Conservation (phyloP, 2,797 vertebrate species). For the Premnoplex brunnescens region DNA sequence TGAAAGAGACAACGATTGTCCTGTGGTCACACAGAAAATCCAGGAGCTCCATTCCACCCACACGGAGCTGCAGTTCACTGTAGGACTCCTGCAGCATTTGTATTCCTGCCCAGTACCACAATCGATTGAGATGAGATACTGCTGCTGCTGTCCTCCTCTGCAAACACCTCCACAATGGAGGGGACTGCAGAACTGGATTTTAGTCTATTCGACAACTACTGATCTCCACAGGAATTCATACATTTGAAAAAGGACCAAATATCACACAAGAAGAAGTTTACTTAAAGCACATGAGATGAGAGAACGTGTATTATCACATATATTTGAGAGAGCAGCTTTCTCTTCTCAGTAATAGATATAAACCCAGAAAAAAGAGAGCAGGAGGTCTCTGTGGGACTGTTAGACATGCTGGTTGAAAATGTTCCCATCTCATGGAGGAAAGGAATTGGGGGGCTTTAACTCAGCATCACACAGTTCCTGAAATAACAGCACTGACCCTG, state of each 20-base stretch:
- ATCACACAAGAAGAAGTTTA: not conserved
- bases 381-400: not conserved
- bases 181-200: not conserved
- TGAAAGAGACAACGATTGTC: not conserved
- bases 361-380: not conserved
- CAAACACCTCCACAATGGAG: not conserved
- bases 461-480: not conserved
- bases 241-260: not conserved
- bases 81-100: not conserved
- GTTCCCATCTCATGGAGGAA: not conserved
- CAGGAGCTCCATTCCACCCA: not conserved
- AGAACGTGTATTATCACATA: not conserved
- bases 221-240: not conserved
- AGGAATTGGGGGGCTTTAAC: not conserved
- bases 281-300: not conserved
- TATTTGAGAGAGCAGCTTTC: accelerated
- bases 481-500: not conserved
- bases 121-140: not conserved
- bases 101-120: not conserved
- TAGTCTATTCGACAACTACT: not conserved
- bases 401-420: not conserved
- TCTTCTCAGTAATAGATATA: not conserved
- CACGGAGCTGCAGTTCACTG: not conserved
- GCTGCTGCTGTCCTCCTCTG: not conserved
- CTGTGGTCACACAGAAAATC: not conserved